Evolutionary conservation across 2,888 invertebrate species (phyloP), one percentile per base, ranked within the genome.

Genomic region (Sthenelais limicola): DNA sequence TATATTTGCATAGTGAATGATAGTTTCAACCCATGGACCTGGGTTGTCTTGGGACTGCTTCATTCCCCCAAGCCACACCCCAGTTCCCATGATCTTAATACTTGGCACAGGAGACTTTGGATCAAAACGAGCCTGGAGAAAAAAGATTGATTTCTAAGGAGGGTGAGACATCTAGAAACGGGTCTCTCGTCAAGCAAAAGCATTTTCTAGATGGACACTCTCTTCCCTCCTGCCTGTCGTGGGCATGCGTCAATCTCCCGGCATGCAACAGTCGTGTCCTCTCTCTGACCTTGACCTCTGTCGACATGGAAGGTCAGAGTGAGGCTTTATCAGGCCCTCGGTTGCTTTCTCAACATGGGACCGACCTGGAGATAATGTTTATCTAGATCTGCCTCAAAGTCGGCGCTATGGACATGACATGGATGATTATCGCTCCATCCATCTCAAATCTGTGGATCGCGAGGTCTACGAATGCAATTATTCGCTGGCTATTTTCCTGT

Each of bases 261-360:
- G 33, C 62, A 62, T 62, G 62, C 62, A 62, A 62, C 62, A 62
- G 62, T 28, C 62, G 43, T 62, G 62, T 62, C 62, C 62, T 38
- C 62, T 24, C 33, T 21, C 12, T 38, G 62, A 62, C 62, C 62
- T 62, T 62, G 62, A 62, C 62, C 62, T 35, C 5, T 1, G 62
- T 26, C 38, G 21, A 24, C 51, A 9, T n/a, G 24, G 24, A n/a
- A n/a, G 62, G 62, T 62, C 62, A 38, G 24, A 1, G 15, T 26
- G 38, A 35, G 38, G 62, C 62, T 15, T 62, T 62, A 62, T 62
- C 62, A 38, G 21, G 35, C 5, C 38, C 12, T 21, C 18, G 62
- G 62, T 43, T 35, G 38, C 38, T 24, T 62, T 62, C 24, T 28
- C 62, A 21, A 62, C 62, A 62, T 62, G 62, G 62, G 21, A 35